phyloP scores from a whole-genome alignment of 2,888 invertebrate genomes.

The Schrankia costaestrigalis region DNA sequence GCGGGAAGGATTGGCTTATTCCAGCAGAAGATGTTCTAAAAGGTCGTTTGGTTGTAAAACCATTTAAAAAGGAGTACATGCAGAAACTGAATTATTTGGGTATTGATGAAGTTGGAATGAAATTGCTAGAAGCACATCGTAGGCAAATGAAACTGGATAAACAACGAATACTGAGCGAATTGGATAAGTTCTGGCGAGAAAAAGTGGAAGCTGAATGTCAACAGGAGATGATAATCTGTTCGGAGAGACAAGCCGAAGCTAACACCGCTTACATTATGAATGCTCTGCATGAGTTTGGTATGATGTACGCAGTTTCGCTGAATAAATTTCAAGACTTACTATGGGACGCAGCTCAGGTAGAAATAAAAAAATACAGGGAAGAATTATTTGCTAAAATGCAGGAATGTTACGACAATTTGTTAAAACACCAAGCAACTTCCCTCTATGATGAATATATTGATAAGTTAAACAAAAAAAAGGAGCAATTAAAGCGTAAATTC shows the following conservation, averaged over 20 bases:
- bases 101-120: constrained; percentile 45
- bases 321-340: constrained; percentile 54
- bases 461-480: constrained; percentile 46
- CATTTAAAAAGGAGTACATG: constrained; percentile 48
- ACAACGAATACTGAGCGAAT: constrained; percentile 38
- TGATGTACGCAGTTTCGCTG: constrained; percentile 48
- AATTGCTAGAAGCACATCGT: constrained; percentile 40
- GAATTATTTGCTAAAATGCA: constrained; percentile 48
- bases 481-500: constrained; percentile 47
- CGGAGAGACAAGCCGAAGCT: constrained; percentile 31
- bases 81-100: constrained; percentile 51
- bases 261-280: constrained; percentile 50
- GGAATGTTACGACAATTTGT: constrained; percentile 36
- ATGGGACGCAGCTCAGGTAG: constrained; percentile 45
- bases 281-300: constrained; percentile 51
- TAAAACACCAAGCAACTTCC: constrained; percentile 54
- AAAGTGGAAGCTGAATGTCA: constrained; percentile 32
- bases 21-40: constrained; percentile 57
- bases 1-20: constrained; percentile 62
- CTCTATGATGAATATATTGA: constrained; percentile 51
- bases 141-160: constrained; percentile 44
- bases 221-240: constrained; percentile 39
- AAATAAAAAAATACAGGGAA: constrained; percentile 45
- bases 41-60: constrained; percentile 55
- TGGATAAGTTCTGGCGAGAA: constrained; percentile 52